A percentile compares a stretch with the other conserved stretches of the same genome.
phyloP scores from a whole-genome alignment of 2,888 invertebrate genomes.

The Aporophyla nigra region DNA sequence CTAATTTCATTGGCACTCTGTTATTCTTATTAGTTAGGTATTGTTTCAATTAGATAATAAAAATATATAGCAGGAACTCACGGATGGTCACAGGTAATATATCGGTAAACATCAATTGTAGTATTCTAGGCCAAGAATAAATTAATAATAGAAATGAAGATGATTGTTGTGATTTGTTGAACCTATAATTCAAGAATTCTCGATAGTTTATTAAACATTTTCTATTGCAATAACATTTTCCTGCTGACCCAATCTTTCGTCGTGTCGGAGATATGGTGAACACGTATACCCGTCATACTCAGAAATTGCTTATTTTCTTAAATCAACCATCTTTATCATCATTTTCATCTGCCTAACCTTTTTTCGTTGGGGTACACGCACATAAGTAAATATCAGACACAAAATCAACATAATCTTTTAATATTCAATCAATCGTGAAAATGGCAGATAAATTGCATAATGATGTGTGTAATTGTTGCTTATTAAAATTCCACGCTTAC shows the following conservation, averaged over 20 bases:
- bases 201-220: not conserved
- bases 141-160: slow-evolving; percentile 6
- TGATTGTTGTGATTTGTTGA: slow-evolving; percentile 15
- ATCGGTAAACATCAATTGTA: slow-evolving; percentile 17
- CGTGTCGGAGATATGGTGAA: not conserved
- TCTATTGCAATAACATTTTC: not conserved
- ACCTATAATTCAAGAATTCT: not conserved
- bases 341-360: too few relatives aligned
- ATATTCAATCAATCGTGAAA: slow-evolving; percentile 16
- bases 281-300: not conserved
- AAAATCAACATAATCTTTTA: slow-evolving; percentile 9
- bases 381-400: not conserved
- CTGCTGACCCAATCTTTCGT: not conserved
- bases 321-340: too few relatives aligned
- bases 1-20: not conserved
- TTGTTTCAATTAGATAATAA: slow-evolving; percentile 13
- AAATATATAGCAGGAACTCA: not conserved
- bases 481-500: slow-evolving; percentile 24
- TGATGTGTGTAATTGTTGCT: slow-evolving; percentile 7
- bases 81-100: not conserved
- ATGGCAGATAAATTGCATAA: not conserved
- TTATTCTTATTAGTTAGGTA: slow-evolving; percentile 10
- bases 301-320: not conserved
- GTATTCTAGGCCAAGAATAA: slow-evolving; percentile 29
- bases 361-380: not conserved